Percentiles rank a stretch among this genome's conserved stretches.
phyloP scores from a whole-genome alignment of 2,888 invertebrate species.

The Scelioninae gen. 2 region DNA sequence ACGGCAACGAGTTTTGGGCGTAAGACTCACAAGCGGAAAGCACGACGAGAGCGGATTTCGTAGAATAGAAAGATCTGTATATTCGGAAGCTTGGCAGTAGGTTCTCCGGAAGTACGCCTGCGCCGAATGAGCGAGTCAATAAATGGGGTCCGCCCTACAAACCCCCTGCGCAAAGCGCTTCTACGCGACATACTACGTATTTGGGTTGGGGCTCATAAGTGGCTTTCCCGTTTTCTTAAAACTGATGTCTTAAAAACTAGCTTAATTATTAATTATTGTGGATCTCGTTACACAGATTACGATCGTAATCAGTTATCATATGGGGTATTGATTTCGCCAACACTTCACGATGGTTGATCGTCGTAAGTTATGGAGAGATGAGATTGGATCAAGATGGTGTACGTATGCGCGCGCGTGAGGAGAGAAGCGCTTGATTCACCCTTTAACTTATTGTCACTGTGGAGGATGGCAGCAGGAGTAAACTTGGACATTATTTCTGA shows the following conservation, averaged over 20 bases:
- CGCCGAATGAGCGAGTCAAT: constrained; percentile 67
- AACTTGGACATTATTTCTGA: background rate
- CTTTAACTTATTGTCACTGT: constrained; percentile 19
- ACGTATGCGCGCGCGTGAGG: constrained; percentile 30
- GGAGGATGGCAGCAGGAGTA: constrained; percentile 19
- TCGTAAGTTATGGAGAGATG: background rate
- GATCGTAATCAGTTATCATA: too few relatives aligned
- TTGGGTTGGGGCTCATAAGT: constrained; percentile 13
- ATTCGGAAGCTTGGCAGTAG: constrained; percentile 33
- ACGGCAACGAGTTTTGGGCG: constrained; percentile 21
- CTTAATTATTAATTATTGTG: background rate
- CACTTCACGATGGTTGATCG: background rate
- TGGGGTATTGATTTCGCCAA: too few relatives aligned
- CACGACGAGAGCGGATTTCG: constrained; percentile 36
- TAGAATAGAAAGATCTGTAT: constrained; percentile 47
- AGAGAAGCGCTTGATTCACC: constrained; percentile 31
- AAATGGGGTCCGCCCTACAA: constrained; percentile 64
- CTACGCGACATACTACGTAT: constrained; percentile 18
- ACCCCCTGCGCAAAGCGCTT: constrained; percentile 59
- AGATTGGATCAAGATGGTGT: constrained; percentile 23
- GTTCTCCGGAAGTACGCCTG: constrained; percentile 62
- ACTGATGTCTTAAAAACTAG: constrained; percentile 4
- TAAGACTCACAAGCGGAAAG: constrained; percentile 18
- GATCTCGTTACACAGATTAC: too few relatives aligned
- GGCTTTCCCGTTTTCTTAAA: constrained; percentile 6